phyloP scores from a whole-genome alignment of 1,140 invertebrate species.

The Nylanderia fulva region DNA sequence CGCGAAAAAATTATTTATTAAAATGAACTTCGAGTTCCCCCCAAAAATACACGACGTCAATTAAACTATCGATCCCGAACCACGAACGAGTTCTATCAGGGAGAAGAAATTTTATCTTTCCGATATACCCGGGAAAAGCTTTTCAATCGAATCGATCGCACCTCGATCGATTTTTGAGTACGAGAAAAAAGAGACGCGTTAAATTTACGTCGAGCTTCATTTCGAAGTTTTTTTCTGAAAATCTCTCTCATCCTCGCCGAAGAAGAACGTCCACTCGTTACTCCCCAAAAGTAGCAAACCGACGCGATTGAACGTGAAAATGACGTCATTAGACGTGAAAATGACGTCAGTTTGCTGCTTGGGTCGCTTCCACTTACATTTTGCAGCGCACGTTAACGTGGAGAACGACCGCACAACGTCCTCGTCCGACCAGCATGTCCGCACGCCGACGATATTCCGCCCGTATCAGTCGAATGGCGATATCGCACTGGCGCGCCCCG shows the following conservation, averaged over 20 bases:
- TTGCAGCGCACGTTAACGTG: conserved; percentile 31
- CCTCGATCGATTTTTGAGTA: too few species aligned
- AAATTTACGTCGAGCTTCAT: not conserved
- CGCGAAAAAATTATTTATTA: not conserved
- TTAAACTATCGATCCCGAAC: conserved; percentile 21
- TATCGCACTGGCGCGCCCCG: conserved; percentile 63
- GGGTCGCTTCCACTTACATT: conserved; percentile 64
- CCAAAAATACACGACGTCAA: not conserved
- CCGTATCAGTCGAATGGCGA: conserved; percentile 65
- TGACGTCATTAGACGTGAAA: too few species aligned
- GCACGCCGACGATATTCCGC: conserved; percentile 34
- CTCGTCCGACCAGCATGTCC: conserved; percentile 34
- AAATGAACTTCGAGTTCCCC: not conserved
- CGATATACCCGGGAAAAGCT: not conserved
- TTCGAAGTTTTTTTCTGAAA: too few species aligned
- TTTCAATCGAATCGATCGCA: not conserved
- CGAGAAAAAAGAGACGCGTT: not conserved
- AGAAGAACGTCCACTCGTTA: not conserved
- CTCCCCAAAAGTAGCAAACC: too few species aligned
- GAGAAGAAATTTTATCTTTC: not conserved
- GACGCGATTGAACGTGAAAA: too few species aligned
- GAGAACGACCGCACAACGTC: conserved; percentile 21
- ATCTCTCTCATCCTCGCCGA: not conserved
- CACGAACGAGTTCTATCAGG: not conserved
- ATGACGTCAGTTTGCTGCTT: too few species aligned